A percentile compares a stretch with the other conserved stretches of the same genome.
Conservation (phyloP, 2,888 invertebrate genomes). For the Meliscaeva auricollis region DNA sequence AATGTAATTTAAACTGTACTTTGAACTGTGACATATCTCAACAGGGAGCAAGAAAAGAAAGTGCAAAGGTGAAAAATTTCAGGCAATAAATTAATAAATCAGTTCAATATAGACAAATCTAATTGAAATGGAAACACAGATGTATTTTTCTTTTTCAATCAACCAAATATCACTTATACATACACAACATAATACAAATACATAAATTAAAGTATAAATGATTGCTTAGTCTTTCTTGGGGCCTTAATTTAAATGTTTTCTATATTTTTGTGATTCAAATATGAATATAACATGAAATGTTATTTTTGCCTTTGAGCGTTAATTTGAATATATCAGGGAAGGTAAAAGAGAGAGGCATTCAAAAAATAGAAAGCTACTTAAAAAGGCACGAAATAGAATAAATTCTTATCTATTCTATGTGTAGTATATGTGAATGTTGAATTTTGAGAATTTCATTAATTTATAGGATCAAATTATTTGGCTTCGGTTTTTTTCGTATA, state of each 20-base stretch:
- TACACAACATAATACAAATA: not conserved
- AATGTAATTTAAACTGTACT: not conserved
- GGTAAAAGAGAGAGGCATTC: too few relatives aligned
- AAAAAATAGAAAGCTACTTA: too few relatives aligned
- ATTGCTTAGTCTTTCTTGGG: not conserved
- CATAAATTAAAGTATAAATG: not conserved
- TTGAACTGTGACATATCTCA: not conserved
- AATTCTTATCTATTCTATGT: too few relatives aligned
- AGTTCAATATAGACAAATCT: not conserved
- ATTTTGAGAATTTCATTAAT: too few relatives aligned
- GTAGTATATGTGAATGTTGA: too few relatives aligned
- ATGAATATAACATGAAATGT: not conserved
- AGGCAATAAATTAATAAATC: constrained; percentile 10
- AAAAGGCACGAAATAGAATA: too few relatives aligned
- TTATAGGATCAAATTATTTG: too few relatives aligned
- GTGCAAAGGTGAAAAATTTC: not conserved
- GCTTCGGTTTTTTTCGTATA: too few relatives aligned
- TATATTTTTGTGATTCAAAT: not conserved
- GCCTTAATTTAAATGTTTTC: constrained; percentile 4
- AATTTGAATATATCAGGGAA: not conserved
- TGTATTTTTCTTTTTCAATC: not conserved
- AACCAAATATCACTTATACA: not conserved
- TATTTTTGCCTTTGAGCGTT: not conserved
- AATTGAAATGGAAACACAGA: not conserved
- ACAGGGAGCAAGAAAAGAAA: not conserved